Evolutionary conservation across 1,140 invertebrate genomes (phyloP).

Genomic region (Nixonia krombeini): DNA sequence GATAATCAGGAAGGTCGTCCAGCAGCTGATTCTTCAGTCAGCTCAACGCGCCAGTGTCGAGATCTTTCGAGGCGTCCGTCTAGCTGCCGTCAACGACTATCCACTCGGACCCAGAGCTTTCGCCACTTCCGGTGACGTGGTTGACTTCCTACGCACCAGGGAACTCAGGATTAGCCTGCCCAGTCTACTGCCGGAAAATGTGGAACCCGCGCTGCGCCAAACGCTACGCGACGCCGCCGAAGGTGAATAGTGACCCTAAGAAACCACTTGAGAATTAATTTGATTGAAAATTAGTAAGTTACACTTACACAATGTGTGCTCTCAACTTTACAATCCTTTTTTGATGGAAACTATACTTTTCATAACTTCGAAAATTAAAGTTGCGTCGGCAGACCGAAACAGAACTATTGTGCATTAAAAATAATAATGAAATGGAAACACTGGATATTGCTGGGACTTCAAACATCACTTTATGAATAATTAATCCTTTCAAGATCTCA

Average conservation of each 20-base stretch:
- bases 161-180: constrained; percentile 80
- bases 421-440: too few relatives aligned
- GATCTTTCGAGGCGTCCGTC: constrained; percentile 75
- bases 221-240: constrained; percentile 50
- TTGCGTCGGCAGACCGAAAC: too few relatives aligned
- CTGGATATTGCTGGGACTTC: too few relatives aligned
- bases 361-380: too few relatives aligned
- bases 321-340: constrained; percentile 2
- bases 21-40: constrained; percentile 64
- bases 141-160: constrained; percentile 78
- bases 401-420: too few relatives aligned
- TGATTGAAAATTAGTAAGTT: too few relatives aligned
- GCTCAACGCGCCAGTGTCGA: constrained; percentile 66
- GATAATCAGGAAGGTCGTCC: constrained; percentile 69
- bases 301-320: too few relatives aligned
- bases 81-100: constrained; percentile 67
- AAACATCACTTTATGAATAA: too few relatives aligned
- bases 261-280: too few relatives aligned
- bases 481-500: too few relatives aligned
- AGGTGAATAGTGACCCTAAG: constrained; percentile 37
- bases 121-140: constrained; percentile 72
- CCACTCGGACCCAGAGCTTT: constrained; percentile 64
- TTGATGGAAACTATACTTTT: too few relatives aligned
- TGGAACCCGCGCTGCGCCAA: constrained; percentile 54
- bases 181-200: constrained; percentile 70